These are phyloP conservation scores for Chloebia gouldiae DNA, from an alignment of 2,113 vertebrate genomes.

Conservation along the genomic window DNA sequence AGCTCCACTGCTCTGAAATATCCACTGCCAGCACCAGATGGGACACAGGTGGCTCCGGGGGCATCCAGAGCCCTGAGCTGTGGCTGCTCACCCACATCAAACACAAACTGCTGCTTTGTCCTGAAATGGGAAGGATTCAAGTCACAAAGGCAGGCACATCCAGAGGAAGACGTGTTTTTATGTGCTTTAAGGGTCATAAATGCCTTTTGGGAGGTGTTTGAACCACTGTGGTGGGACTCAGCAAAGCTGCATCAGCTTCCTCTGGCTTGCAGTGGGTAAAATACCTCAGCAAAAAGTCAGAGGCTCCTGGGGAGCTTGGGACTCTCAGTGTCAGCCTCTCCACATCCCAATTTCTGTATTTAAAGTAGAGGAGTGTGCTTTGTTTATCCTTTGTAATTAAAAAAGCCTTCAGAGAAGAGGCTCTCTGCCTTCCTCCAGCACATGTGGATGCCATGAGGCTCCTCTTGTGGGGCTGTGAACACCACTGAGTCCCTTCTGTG, in stretches of 20 bases:
- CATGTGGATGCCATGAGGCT: not conserved
- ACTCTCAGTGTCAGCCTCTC: not conserved
- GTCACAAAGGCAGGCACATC: not conserved
- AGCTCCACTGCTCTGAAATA: not conserved
- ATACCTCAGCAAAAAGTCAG: not conserved
- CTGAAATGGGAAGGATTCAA: not conserved
- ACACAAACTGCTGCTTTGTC: not conserved
- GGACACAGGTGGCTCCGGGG: not conserved
- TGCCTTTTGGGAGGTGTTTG: not conserved
- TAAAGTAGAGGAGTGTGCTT: not conserved
- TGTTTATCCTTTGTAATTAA: not conserved
- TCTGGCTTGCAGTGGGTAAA: not conserved
- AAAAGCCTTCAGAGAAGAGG: not conserved
- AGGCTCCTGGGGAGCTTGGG: not conserved
- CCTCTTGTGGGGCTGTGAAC: not conserved
- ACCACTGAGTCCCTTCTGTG: not conserved
- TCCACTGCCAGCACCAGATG: not conserved
- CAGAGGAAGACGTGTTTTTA: not conserved
- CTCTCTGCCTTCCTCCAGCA: not conserved
- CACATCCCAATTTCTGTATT: not conserved
- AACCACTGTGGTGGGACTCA: not conserved
- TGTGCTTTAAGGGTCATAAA: not conserved
- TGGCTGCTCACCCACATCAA: not conserved
- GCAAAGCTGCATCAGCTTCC: not conserved
- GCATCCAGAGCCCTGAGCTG: not conserved